phyloP scores from a whole-genome alignment of 2,888 invertebrate species.

The Orthonevra nobilis region DNA sequence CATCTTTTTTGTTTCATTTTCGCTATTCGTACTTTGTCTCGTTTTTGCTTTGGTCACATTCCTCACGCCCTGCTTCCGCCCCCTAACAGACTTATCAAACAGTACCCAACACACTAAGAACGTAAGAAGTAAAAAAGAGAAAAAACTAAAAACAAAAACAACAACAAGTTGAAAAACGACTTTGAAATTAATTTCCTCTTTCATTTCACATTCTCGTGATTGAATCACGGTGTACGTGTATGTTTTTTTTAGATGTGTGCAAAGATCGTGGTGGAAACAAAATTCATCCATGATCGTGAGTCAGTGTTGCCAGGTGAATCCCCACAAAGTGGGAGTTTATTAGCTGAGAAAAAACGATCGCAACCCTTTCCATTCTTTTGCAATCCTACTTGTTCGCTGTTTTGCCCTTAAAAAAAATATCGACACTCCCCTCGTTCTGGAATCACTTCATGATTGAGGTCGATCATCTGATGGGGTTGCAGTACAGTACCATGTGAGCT shows the following conservation, averaged over 20 bases:
- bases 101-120: background rate
- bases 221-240: background rate
- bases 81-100: background rate
- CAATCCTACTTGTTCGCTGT: too few species aligned
- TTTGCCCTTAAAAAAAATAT: too few species aligned
- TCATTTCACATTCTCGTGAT: slow-evolving; percentile 28
- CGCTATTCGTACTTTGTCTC: slow-evolving; percentile 43
- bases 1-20: slow-evolving; percentile 49
- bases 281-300: slow-evolving; percentile 49
- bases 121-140: slow-evolving; percentile 1
- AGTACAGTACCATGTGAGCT: too few species aligned
- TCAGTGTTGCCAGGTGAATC: too few species aligned
- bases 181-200: slow-evolving; percentile 44
- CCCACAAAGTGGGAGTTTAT: too few species aligned
- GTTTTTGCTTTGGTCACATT: slow-evolving; percentile 6
- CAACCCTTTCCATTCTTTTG: too few species aligned
- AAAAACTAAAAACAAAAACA: slow-evolving; percentile 16
- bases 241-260: background rate
- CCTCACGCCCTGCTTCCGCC: slow-evolving; percentile 1
- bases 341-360: too few species aligned
- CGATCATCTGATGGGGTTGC: too few species aligned
- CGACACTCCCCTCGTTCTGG: too few species aligned
- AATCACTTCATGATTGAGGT: too few species aligned
- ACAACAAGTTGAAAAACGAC: slow-evolving; percentile 59
- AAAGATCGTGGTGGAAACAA: slow-evolving; percentile 21